Conservation (phyloP, 2,113 vertebrate species). For the Telmatochromis bifrenatus region DNA sequence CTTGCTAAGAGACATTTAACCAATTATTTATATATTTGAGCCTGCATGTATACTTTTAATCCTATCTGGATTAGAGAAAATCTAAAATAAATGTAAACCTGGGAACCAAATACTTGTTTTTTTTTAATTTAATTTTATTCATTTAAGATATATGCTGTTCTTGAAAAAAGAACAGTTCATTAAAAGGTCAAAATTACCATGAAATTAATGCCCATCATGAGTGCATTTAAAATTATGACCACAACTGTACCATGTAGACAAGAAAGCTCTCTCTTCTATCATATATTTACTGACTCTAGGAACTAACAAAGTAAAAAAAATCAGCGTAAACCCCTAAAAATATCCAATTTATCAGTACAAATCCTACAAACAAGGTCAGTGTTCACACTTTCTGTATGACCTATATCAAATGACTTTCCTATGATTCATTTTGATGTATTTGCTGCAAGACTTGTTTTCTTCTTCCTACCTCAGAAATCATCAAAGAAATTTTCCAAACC, state of each 20-base stretch:
- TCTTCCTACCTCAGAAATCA: background rate
- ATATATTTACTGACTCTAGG: background rate
- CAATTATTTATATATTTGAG: background rate
- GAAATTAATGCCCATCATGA: background rate
- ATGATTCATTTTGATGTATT: background rate
- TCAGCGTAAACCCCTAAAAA: background rate
- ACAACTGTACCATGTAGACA: background rate
- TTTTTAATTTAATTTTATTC: accelerated
- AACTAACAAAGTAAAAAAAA: background rate
- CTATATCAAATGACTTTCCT: background rate
- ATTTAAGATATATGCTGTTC: background rate
- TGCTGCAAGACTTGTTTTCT: background rate
- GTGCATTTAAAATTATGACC: background rate
- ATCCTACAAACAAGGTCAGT: background rate
- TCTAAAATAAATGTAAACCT: background rate
- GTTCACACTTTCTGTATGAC: background rate
- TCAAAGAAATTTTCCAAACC: background rate
- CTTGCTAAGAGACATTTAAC: background rate
- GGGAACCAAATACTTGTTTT: background rate
- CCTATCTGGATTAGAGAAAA: background rate
- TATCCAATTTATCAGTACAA: background rate
- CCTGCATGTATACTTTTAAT: background rate
- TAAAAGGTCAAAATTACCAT: background rate
- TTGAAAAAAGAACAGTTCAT: background rate
- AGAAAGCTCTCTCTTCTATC: background rate